Percentiles rank a stretch among this genome's conserved stretches.
These are phyloP conservation scores for Leptopilina syphax DNA, from an alignment of 2,888 invertebrate species.

Conservation along the genomic window DNA sequence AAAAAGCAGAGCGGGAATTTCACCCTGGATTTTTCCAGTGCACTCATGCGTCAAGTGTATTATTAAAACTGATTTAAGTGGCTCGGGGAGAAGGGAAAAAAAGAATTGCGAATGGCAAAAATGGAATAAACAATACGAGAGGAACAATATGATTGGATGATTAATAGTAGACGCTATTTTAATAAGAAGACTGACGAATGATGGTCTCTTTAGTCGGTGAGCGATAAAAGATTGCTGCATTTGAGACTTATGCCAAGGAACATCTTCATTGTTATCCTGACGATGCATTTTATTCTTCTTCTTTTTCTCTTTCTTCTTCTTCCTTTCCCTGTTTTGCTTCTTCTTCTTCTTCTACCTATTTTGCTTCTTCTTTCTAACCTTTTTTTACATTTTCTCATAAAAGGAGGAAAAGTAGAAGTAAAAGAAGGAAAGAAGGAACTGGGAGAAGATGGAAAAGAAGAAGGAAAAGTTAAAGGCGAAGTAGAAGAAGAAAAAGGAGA, in stretches of 20 bases:
- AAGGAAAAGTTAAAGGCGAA: no score
- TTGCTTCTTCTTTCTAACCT: no score
- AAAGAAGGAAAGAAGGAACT: no score
- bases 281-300: conserved; percentile 21
- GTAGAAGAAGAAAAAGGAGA: no score
- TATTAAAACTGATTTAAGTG: conserved; percentile 19
- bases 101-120: not conserved
- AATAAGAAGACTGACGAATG: conserved; percentile 14
- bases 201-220: conserved; percentile 35
- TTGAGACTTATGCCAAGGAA: conserved; percentile 42
- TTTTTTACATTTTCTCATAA: no score
- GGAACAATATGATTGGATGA: not conserved
- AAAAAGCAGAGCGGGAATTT: no score
- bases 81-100: not conserved
- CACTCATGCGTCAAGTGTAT: not conserved
- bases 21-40: not conserved
- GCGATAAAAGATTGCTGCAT: conserved; percentile 33
- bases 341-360: no score
- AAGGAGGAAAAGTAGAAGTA: no score
- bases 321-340: not conserved
- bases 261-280: conserved; percentile 45
- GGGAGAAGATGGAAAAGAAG: no score
- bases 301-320: not conserved
- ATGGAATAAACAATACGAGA: not conserved
- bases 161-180: not conserved